phyloP scores from a whole-genome alignment of 2,113 vertebrate species.

The Ictalurus punctatus region DNA sequence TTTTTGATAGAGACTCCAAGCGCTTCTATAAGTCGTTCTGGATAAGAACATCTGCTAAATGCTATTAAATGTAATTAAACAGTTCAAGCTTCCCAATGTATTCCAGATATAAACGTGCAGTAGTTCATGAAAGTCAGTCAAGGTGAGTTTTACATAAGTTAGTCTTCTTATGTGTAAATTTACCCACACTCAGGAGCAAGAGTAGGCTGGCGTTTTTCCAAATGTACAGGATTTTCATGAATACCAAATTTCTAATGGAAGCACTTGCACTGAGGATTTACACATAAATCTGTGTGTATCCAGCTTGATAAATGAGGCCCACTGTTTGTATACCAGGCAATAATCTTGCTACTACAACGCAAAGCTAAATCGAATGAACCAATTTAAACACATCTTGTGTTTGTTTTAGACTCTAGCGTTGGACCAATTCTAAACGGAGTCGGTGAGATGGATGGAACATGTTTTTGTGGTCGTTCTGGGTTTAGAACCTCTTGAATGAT shows the following conservation, averaged over 20 bases:
- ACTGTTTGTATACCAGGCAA: background rate
- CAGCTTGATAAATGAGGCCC: background rate
- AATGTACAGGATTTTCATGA: background rate
- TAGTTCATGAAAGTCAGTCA: background rate
- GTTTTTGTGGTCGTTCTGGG: background rate
- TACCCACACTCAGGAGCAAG: background rate
- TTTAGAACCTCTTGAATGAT: background rate
- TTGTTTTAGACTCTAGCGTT: background rate
- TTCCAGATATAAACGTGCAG: background rate
- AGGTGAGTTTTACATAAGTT: background rate
- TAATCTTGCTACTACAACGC: background rate
- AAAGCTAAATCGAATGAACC: background rate
- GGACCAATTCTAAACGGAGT: background rate
- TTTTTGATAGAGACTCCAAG: too few species aligned
- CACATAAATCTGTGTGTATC: background rate
- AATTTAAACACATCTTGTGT: background rate
- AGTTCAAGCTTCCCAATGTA: background rate
- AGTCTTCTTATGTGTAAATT: too few species aligned
- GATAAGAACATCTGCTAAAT: too few species aligned
- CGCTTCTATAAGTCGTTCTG: too few species aligned
- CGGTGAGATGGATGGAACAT: background rate
- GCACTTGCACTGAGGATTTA: background rate
- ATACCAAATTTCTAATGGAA: background rate
- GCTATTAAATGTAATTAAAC: too few species aligned
- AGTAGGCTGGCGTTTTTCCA: background rate